Evolutionary conservation across 2,113 vertebrate species (phyloP), one percentile per base, ranked within the genome.

Genomic region (Cyprinus carpio): DNA sequence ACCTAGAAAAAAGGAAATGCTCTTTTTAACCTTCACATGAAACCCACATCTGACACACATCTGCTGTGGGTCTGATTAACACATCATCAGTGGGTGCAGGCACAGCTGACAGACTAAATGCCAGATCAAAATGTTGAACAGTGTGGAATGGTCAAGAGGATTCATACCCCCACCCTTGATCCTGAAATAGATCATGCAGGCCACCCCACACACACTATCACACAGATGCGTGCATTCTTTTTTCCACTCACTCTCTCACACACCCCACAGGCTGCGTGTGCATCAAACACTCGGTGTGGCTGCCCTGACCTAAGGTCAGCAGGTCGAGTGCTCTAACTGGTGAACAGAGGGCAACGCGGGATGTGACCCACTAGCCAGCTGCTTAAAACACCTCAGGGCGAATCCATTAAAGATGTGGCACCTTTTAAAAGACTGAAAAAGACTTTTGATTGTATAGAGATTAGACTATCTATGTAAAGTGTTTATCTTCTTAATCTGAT

Each of bases 41-140:
- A 40, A 74, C 80, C 37, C 49, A 81, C 80, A 81, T 65, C 71
- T 71, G 80, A 74, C 78, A 75, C 65, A 84, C 82, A 76, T 64
- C n/a, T 43, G 83, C 74, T 51, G 43, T 23, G 60, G 77, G 49
- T 37, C 69, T 69, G 72, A 77, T 72, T 81, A 85, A 82, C 83
- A 85, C 87, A 84, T 82, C 76, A 84, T 37, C 58, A 65, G 77
- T 20, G 69, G 51, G n/a, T 12, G 4, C 69, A 62, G 82, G 82
- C 67, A 37, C 75, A 40, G 51, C 82, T 40, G 82, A 83, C 75
- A 84, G 76, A 75, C 82, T 67, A 74, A 77, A 84, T 62, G 20
- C 75, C 86, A 76, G 56, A 51, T 84, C 5, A 20, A 75, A 76
- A 84, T 78, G 82, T 62, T 67, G 76, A 56, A 80, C 54, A 12